phyloP scores from a whole-genome alignment of 2,797 vertebrate species.

The Enteromius viviparus region DNA sequence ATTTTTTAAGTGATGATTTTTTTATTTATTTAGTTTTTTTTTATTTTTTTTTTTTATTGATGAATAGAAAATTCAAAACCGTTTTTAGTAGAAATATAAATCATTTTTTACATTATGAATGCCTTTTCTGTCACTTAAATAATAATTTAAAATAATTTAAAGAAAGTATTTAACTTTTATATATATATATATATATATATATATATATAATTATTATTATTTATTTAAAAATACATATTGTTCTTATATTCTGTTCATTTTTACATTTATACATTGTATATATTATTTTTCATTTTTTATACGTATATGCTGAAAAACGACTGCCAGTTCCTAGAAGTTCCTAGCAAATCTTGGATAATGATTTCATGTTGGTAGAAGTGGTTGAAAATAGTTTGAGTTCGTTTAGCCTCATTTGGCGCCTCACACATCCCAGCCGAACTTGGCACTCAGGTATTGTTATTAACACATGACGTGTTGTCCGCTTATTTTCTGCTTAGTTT shows the following conservation, averaged over 20 bases:
- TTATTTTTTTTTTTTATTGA: neutral
- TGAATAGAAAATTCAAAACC: neutral
- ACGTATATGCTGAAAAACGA: neutral
- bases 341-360: neutral
- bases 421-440: neutral
- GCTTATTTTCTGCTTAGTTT: conserved; percentile 18
- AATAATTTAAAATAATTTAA: no score
- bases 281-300: no score
- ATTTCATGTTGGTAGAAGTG: neutral
- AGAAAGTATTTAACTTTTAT: no score
- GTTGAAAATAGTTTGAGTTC: neutral
- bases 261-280: neutral
- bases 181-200: no score
- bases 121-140: neutral
- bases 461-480: conserved; percentile 13
- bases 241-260: neutral
- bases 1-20: neutral
- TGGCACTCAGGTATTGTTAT: conserved; percentile 20
- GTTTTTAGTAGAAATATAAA: neutral
- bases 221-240: no score
- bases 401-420: neutral
- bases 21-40: no score
- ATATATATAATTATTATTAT: no score
- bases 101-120: neutral
- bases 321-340: no score